A percentile compares a stretch with the other conserved stretches of the same genome.
phyloP scores from a whole-genome alignment of 2,888 invertebrate species.

The Cenopis cana region DNA sequence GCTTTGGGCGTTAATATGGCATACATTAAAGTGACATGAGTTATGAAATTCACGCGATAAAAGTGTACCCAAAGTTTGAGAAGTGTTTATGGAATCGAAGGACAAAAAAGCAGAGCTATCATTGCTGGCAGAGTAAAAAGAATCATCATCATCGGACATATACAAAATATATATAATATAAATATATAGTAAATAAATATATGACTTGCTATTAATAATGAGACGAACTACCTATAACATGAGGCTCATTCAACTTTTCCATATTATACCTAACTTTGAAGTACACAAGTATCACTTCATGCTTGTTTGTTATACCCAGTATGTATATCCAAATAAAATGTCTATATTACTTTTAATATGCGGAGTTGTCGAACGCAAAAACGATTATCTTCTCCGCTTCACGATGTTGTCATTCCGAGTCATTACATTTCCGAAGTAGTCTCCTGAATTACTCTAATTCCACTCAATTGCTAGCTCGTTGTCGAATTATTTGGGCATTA shows the following conservation, averaged over 20 bases:
- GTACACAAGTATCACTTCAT: not conserved
- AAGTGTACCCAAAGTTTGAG: too few relatives aligned
- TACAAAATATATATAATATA: too few relatives aligned
- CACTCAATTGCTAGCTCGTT: conserved; percentile 40
- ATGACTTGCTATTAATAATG: too few relatives aligned
- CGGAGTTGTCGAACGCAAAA: conserved; percentile 15
- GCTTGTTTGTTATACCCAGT: not conserved
- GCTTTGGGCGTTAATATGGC: too few relatives aligned
- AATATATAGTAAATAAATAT: too few relatives aligned
- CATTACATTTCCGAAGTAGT: conserved; percentile 17
- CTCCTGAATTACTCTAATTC: conserved; percentile 31
- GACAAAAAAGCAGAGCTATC: too few relatives aligned
- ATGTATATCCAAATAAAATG: not conserved
- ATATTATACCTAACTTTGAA: not conserved
- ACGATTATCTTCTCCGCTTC: conserved; percentile 12
- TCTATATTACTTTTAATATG: not conserved
- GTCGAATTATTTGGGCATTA: conserved; percentile 40
- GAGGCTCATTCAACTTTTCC: not conserved
- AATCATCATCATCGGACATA: too few relatives aligned
- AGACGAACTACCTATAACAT: too few relatives aligned
- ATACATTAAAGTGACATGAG: too few relatives aligned
- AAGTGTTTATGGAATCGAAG: too few relatives aligned
- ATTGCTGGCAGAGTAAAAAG: too few relatives aligned
- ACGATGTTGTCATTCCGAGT: conserved; percentile 35
- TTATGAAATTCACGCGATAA: too few relatives aligned